A percentile compares a stretch with the other conserved stretches of the same genome.
These are phyloP conservation scores for Drosophila virilis DNA, from an alignment of 1,140 invertebrate species.

Conservation along the genomic window DNA sequence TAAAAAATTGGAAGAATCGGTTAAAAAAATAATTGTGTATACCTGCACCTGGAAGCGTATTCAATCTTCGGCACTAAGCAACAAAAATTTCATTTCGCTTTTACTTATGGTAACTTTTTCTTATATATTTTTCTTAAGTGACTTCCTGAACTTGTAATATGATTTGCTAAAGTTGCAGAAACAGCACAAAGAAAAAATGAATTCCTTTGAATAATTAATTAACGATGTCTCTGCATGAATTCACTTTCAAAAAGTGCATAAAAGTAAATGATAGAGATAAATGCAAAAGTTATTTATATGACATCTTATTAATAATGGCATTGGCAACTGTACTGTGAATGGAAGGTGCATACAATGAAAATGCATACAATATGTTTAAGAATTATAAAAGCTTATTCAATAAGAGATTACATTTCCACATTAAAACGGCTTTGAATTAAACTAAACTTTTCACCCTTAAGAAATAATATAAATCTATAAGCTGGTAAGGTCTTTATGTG, in stretches of 20 bases:
- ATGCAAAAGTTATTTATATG: constrained; percentile 1
- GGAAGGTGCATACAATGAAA: background rate
- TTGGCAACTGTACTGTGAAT: background rate
- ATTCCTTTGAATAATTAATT: constrained; percentile 20
- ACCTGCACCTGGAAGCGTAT: no score
- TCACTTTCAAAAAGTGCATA: background rate
- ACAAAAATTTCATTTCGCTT: background rate
- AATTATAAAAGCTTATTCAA: background rate
- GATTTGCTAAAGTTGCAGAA: background rate
- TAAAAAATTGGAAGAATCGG: no score
- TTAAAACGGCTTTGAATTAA: no score
- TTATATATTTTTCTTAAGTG: background rate
- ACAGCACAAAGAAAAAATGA: background rate
- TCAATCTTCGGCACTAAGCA: no score
- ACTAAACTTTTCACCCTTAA: no score
- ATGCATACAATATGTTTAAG: background rate
- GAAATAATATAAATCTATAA: no score
- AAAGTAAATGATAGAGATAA: background rate
- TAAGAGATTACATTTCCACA: no score
- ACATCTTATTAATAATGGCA: background rate
- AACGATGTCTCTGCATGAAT: constrained; percentile 11
- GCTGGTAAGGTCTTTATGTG: no score
- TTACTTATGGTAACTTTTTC: background rate
- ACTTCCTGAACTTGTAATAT: background rate
- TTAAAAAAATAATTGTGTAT: no score